phyloP scores from a whole-genome alignment of 2,113 vertebrate species.

The Cavia porcellus region DNA sequence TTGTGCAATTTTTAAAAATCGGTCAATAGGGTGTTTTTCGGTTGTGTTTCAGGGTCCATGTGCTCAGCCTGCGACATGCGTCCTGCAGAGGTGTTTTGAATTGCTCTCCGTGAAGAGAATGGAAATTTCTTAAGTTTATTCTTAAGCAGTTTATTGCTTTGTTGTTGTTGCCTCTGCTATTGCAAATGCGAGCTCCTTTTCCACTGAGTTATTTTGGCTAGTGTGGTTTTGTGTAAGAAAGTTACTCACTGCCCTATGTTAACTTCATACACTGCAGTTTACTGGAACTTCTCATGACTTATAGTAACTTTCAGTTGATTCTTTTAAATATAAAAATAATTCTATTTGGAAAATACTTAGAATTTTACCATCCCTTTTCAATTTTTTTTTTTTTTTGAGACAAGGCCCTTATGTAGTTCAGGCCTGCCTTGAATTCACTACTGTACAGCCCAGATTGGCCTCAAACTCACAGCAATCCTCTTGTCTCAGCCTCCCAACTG shows the following conservation, averaged over 20 bases:
- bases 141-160: not conserved
- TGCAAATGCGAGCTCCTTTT: not conserved
- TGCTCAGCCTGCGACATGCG: not conserved
- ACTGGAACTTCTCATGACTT: not conserved
- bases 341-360: conserved; percentile 44
- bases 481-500: not conserved
- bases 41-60: not conserved
- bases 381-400: not conserved
- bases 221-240: not conserved
- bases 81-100: not conserved
- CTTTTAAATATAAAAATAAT: conserved; percentile 9
- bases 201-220: not conserved
- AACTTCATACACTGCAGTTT: not conserved
- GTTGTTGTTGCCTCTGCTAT: not conserved
- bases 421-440: not conserved
- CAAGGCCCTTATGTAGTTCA: not conserved
- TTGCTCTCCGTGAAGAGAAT: not conserved
- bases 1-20: not conserved
- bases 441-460: not conserved
- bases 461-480: not conserved
- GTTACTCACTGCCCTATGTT: not conserved
- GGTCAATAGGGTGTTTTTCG: not conserved
- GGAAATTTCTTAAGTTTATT: not conserved
- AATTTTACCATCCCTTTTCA: not conserved
- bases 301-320: not conserved